Base-by-base conservation (phyloP, 1,140 invertebrate species). In the Hylaeus volcanicus region DNA sequence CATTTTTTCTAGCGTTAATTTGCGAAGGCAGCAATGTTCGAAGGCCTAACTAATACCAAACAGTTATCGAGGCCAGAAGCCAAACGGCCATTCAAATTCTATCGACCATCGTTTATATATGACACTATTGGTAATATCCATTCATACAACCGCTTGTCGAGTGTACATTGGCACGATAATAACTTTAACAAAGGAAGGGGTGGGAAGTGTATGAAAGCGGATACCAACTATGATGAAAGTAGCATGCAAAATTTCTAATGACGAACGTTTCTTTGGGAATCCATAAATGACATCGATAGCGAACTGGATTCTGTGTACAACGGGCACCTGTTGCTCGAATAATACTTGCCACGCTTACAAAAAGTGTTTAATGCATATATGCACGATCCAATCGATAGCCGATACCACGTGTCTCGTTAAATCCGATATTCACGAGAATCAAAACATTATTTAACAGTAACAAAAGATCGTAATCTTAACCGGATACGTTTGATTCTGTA, bases 251-350 rank as follows among this genome's bases (percentile, higher is more conserved):
- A 69, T 41, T 39, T 58, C 53, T 37, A 58, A 39, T 11, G 15
- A 41, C 26, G 55, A 4, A 51, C 26, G 26, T 26, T 26, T 26
- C 26, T 26, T 26, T 26, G 26, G 26, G 26, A 26, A 8, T 5
- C 45, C 8, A 43, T 15, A 56, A 74, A 60, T 0, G 48, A 63
- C 39, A 37, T 26, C 9, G 39, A 39, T 0, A 8, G 8, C 8
- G 41, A 37, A 39, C 14, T n/a, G 48, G 43, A 48, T 68, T 68
- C n/a, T 3, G 11, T n/a, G 26, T 26, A 8, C 2, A 48, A 64
- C 4, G 39, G 39, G 51, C 60, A 74, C 61, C 61, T 74, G 61
- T 79, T 79, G 71, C 53, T 55, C 14, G n/a, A 15, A 37, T 26
- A 26, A 26, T n/a, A 11, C 4, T 69, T 4, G 26, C 1, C 9